Evolutionary conservation across 1,140 invertebrate species (phyloP), one percentile per base, ranked within the genome.

Genomic region (Ostrea denselamellosa): DNA sequence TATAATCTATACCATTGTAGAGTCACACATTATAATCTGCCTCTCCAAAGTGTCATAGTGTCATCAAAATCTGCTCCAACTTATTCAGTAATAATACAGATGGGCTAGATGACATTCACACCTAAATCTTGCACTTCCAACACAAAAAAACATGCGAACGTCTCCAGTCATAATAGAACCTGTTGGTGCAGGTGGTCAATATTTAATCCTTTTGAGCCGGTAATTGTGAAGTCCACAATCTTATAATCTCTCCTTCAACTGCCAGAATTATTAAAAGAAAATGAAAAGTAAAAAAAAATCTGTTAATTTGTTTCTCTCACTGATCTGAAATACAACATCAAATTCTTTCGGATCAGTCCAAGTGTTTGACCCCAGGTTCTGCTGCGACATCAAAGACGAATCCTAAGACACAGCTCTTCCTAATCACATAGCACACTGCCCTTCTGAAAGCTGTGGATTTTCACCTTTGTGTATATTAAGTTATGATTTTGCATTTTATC

Each of bases 401-500:
- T 77, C 28, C 5, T 17, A 34, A 34, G 68, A 77, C 68, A 12
- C 22, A 5, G 28, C 25, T 12, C 25, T 28, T 77, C 25, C 68
- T 77, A 77, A 77, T 77, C 68, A 5, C 25, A 25, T 1, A 4
- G 8, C 68, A 25, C 14, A 14, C 22, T 28, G 25, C 14, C 25
- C 25, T 12, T 28, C 12, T 77, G 68, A 77, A 25, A 77, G 68
- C 68, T 28, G 68, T 4, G 68, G 68, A 77, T 77, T 77, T 77
- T 77, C 68, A 77, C 68, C 22, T 25, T 34, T 44, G 68, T 77
- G 68, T 77, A 77, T 77, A 77, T 77, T 77, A 77, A 77, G 68
- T 77, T 77, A 77, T 77, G 68, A 77, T 77, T 77, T 77, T 77
- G 68, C 68, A 77, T 77, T 77, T 77, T 77, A 77, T 77, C 68